Evolutionary conservation across 2,888 invertebrate species (phyloP).

Genomic region (Axea sp.): DNA sequence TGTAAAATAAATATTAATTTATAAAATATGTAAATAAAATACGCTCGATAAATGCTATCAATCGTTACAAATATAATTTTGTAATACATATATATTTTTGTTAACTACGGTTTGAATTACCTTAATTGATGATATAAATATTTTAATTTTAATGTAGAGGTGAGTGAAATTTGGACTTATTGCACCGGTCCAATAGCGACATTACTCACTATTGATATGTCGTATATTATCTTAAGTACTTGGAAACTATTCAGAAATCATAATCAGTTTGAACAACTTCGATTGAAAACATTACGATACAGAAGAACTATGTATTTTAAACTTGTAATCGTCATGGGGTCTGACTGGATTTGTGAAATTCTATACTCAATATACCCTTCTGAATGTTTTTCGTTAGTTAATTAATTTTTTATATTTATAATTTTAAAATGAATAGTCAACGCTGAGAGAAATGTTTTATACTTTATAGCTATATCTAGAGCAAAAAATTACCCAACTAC

Average conservation of each 20-base stretch:
- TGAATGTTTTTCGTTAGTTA: constrained; percentile 28
- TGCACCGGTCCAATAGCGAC: constrained; percentile 42
- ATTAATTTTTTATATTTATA: no score
- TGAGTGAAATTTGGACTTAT: constrained; percentile 34
- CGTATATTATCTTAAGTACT: constrained; percentile 15
- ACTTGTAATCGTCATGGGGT: constrained; percentile 24
- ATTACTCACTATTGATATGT: constrained; percentile 24
- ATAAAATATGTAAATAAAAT: constrained; percentile 5
- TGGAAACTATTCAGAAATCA: constrained; percentile 29
- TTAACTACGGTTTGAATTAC: no score
- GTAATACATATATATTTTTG: no score
- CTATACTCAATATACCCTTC: constrained; percentile 12
- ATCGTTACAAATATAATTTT: no score
- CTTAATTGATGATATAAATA: no score
- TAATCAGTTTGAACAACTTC: constrained; percentile 29
- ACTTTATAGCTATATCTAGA: no score
- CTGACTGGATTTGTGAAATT: constrained; percentile 50
- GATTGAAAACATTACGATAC: constrained; percentile 38
- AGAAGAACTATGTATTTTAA: constrained; percentile 52
- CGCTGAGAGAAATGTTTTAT: no score
- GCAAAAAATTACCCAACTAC: no score
- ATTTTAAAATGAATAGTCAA: no score
- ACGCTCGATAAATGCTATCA: no score
- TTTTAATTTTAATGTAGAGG: no score
- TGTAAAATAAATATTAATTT: no score